Evolutionary conservation across 2,888 invertebrate species (phyloP).

Genomic region (Apotomis betuletana): DNA sequence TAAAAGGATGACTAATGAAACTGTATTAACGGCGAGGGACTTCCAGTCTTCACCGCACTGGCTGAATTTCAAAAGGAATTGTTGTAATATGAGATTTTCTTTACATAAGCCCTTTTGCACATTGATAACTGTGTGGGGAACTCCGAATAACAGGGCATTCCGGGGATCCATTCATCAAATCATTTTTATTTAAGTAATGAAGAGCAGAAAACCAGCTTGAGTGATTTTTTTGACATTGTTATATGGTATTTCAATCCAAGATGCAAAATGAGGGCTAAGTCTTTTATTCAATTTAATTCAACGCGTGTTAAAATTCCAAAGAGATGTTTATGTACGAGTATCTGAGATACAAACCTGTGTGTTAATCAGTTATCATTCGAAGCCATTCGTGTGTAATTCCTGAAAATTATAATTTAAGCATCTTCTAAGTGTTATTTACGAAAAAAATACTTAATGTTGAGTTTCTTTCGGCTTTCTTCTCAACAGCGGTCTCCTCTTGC

Average conservation of each 20-base stretch:
- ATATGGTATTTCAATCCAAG: not conserved
- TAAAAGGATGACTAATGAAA: constrained; percentile 64
- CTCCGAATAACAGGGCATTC: constrained; percentile 56
- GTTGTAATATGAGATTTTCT: not conserved
- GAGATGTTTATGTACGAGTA: no score
- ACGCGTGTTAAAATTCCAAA: no score
- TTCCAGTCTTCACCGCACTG: constrained; percentile 61
- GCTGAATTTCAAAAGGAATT: not conserved
- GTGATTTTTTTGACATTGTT: not conserved
- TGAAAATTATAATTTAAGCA: no score
- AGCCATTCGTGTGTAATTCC: no score
- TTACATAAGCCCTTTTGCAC: constrained; percentile 1
- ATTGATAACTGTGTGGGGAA: constrained; percentile 21
- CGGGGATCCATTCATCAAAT: constrained; percentile 57
- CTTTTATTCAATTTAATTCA: no score
- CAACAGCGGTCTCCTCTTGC: no score
- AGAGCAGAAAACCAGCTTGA: constrained; percentile 19
- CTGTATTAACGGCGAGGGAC: constrained; percentile 60
- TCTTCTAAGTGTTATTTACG: no score
- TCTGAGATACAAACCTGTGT: no score
- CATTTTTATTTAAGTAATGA: constrained; percentile 38
- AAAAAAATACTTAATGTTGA: no score
- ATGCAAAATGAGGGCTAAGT: no score
- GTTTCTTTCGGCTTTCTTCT: no score
- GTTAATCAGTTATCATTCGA: no score